Conservation (phyloP, 1,140 invertebrate species). For the honey bee (Apis mellifera) region DNA sequence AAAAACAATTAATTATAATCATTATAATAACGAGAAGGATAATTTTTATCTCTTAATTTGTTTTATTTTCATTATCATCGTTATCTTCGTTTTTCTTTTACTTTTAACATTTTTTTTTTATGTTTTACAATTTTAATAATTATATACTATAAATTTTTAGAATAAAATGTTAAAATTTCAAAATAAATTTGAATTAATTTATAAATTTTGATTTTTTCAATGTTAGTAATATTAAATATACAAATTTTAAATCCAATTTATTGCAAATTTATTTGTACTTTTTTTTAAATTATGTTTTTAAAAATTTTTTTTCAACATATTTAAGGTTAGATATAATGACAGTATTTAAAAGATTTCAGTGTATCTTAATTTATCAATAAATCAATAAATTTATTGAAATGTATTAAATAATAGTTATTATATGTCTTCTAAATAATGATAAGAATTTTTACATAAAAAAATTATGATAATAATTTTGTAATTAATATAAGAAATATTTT, state of each 20-base stretch:
- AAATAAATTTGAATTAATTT: too few relatives aligned
- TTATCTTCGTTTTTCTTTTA: background rate
- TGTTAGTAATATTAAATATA: too few relatives aligned
- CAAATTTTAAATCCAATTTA: background rate
- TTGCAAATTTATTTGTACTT: background rate
- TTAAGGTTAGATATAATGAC: constrained; percentile 7
- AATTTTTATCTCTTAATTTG: constrained; percentile 8
- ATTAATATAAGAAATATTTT: background rate
- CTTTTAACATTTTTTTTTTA: background rate
- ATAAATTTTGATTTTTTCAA: too few relatives aligned
- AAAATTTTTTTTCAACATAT: background rate
- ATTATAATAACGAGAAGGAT: constrained; percentile 30
- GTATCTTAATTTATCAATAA: background rate
- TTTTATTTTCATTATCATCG: constrained; percentile 9
- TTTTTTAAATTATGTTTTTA: background rate
- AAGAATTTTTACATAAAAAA: background rate
- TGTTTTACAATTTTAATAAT: constrained; percentile 5
- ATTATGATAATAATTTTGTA: background rate
- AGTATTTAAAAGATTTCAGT: background rate
- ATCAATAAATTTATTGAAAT: background rate
- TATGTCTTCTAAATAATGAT: background rate
- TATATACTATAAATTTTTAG: background rate
- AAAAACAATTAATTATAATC: constrained; percentile 26
- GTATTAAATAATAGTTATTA: background rate
- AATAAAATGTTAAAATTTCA: background rate